Conservation (phyloP, 1,140 invertebrate species). For the Ooceraea biroi region DNA sequence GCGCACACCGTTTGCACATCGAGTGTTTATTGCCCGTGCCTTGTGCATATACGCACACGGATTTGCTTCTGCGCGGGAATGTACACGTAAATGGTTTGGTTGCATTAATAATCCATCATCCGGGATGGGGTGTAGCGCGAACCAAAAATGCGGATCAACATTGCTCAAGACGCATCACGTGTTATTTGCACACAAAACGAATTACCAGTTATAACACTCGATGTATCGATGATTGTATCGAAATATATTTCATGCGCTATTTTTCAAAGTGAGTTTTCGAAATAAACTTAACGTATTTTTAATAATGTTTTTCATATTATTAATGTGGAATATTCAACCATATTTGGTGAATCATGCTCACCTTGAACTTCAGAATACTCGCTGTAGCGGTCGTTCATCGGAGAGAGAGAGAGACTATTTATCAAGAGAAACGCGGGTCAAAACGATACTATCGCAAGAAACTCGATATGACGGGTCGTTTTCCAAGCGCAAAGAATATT, state of each 20-base stretch:
- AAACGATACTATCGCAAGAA: constrained; percentile 53
- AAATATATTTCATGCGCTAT: not conserved
- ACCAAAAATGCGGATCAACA: constrained; percentile 35
- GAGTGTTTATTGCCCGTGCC: constrained; percentile 79
- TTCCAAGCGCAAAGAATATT: constrained; percentile 58
- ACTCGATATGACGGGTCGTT: constrained; percentile 45
- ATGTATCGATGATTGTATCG: not conserved
- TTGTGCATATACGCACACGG: constrained; percentile 73
- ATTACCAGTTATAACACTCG: too few species aligned
- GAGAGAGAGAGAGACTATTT: constrained; percentile 35
- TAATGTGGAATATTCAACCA: constrained; percentile 11
- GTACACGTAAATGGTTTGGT: constrained; percentile 40
- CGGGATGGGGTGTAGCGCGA: constrained; percentile 24
- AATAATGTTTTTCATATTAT: not conserved
- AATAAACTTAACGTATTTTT: not conserved
- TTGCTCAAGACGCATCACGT: constrained; percentile 29
- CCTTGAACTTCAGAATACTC: not conserved
- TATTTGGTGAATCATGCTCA: constrained; percentile 10
- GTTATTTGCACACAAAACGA: not conserved
- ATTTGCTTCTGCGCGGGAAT: constrained; percentile 52
- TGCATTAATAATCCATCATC: constrained; percentile 72
- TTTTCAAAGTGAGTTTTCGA: not conserved
- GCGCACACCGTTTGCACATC: constrained; percentile 77
- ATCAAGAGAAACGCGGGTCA: constrained; percentile 30
- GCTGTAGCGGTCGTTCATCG: constrained; percentile 3